Evolutionary conservation across 2,797 vertebrate species (phyloP), one percentile per base, ranked within the genome.

Genomic region (Acropternis orthonyx): DNA sequence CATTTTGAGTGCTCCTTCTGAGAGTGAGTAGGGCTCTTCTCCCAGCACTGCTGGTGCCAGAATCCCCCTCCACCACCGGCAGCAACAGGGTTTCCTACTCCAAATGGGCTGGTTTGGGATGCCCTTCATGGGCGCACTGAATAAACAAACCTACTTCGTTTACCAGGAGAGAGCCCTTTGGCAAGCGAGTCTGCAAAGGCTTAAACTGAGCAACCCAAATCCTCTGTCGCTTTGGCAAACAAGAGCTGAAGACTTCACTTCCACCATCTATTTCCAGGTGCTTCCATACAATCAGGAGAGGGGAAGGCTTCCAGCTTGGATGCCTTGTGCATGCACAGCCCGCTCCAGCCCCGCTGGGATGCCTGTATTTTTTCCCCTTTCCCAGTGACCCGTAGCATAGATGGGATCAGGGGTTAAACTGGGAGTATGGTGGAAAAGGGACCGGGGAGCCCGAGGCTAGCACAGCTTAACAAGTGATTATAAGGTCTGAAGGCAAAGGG

Each of bases 351-450:
- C 85, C 92, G 2, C 19, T 17, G 79, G 85, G 63, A 65, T 2
- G 3, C 39, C 17, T 81, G 36, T 41, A 10, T 67, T 91, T 86
- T 76, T 61, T 28, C 77, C 82, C 61, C 32, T 76, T 91, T 76
- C 59, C 87, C 49, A 10, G 82, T 94, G 92, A 95, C 95, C 96
- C 83, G 18, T 94, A 30, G 65, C 59, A 0, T 58, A 24, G 77
- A 75, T 27, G 91, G 94, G 96, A 91, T 93, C 94, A 96, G 93
- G 89, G 96, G 96, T 97, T 97, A 96, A 97, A 95, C 79, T 88
- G 93, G 87, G 94, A 97, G 68, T 82, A 15, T 41, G 93, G 76
- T 56, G 90, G 93, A 54, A 89, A 93, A 85, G 75, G 74, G 74
- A 78, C 23, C 0, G 5, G 77, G 58, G 46, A 93, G 92, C 94